Evolutionary conservation across 1,140 invertebrate species (phyloP).

Genomic region (Drosophila sucinea): DNA sequence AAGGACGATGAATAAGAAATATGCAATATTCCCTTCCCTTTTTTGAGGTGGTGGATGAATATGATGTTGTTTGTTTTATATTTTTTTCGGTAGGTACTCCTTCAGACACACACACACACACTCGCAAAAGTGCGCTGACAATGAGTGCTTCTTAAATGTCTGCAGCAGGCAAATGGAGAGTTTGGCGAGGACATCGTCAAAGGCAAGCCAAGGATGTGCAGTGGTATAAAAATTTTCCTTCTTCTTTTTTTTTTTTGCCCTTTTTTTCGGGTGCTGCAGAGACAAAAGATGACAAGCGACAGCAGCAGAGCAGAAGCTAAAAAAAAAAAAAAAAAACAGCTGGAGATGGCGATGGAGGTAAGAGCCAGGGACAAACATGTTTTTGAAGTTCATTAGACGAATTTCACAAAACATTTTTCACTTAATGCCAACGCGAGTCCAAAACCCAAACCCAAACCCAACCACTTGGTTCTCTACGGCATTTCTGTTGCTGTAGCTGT

Average conservation of each 20-base stretch:
- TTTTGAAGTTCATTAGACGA: conserved; percentile 83
- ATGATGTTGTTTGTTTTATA: conserved; percentile 19
- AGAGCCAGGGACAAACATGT: conserved; percentile 69
- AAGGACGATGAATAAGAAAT: not conserved
- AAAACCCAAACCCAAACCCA: conserved; percentile 41
- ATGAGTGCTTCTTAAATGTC: conserved; percentile 82
- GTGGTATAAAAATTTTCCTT: conserved; percentile 51
- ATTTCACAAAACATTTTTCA: conserved; percentile 73
- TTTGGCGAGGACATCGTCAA: conserved; percentile 60
- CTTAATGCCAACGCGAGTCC: conserved; percentile 69
- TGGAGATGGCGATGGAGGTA: not conserved
- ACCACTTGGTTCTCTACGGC: conserved; percentile 46
- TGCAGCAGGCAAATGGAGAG: conserved; percentile 61
- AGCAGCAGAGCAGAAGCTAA: conserved; percentile 16
- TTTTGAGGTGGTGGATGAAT: conserved; percentile 29
- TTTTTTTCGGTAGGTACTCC: conserved; percentile 30
- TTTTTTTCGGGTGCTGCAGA: conserved; percentile 64
- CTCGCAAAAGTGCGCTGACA: conserved; percentile 56
- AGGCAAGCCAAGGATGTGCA: conserved; percentile 72
- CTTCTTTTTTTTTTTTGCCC: conserved; percentile 34
- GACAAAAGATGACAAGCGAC: conserved; percentile 77
- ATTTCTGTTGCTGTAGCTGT: not conserved
- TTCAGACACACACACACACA: conserved; percentile 28
- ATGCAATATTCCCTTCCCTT: not conserved
- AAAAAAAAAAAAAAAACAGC: not conserved